Evolutionary conservation across 2,888 invertebrate genomes (phyloP).

Genomic region (Tenthredo mesomela): DNA sequence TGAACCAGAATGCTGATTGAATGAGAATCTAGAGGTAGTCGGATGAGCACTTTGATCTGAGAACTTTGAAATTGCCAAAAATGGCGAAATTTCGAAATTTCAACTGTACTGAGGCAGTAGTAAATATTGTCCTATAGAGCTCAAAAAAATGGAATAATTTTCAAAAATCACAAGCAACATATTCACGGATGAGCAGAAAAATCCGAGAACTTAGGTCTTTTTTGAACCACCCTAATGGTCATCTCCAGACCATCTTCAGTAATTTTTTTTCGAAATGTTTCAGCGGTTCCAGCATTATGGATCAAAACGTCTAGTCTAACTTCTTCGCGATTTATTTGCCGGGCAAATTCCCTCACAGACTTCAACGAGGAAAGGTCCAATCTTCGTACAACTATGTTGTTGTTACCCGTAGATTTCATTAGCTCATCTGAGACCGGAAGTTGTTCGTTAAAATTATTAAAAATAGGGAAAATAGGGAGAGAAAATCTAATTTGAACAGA

Average conservation of each 20-base stretch:
- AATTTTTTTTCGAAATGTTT: conserved; percentile 83
- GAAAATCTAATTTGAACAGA: background rate
- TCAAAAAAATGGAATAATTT: too few relatives aligned
- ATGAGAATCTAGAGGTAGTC: too few relatives aligned
- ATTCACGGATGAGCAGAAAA: too few relatives aligned
- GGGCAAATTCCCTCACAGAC: conserved; percentile 91
- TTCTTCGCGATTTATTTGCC: conserved; percentile 88
- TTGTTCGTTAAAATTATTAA: background rate
- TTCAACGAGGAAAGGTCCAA: conserved; percentile 89
- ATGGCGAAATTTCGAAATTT: too few relatives aligned
- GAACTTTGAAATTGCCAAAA: too few relatives aligned
- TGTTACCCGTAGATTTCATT: conserved; percentile 84
- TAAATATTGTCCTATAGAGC: too few relatives aligned
- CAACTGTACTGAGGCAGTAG: too few relatives aligned
- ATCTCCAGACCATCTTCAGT: conserved; percentile 92
- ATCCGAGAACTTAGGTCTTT: too few relatives aligned
- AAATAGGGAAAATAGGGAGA: background rate
- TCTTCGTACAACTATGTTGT: conserved; percentile 86
- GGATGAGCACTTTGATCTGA: too few relatives aligned
- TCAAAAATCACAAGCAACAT: too few relatives aligned
- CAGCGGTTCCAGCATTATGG: conserved; percentile 93
- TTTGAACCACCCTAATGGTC: too few relatives aligned
- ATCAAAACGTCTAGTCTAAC: conserved; percentile 88
- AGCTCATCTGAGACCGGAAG: conserved; percentile 83
- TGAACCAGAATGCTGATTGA: too few relatives aligned